phyloP scores from a whole-genome alignment of 1,140 invertebrate genomes.

The Orussus abietinus region DNA sequence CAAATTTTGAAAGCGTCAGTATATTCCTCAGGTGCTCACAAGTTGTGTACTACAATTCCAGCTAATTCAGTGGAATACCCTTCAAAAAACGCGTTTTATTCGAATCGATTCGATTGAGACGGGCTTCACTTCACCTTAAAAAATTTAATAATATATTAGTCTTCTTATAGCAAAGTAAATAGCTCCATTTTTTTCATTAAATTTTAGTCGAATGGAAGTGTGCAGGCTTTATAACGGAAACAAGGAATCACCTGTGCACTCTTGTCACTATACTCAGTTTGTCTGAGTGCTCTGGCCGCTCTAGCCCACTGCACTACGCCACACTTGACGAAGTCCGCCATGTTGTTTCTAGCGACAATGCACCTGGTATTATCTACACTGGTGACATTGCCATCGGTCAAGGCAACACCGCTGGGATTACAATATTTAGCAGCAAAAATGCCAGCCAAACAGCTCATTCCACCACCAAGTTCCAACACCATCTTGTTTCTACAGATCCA shows the following conservation, averaged over 20 bases:
- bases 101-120: no score
- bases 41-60: no score
- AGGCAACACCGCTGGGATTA: conserved; percentile 56
- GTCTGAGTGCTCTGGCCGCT: conserved; percentile 35
- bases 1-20: no score
- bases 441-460: conserved; percentile 81
- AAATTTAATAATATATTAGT: no score
- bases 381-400: conserved; percentile 77
- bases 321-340: conserved; percentile 48
- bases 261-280: conserved; percentile 26
- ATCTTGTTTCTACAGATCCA: conserved; percentile 62
- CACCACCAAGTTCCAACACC: conserved; percentile 77
- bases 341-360: conserved; percentile 62
- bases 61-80: no score
- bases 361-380: conserved; percentile 71
- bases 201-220: no score
- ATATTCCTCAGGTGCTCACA: no score
- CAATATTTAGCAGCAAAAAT: conserved; percentile 70
- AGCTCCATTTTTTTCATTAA: background rate
- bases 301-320: conserved; percentile 51
- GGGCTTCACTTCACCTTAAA: no score
- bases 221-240: no score
- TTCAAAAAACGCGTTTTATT: no score
- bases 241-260: conserved; percentile 35
- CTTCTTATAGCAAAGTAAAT: background rate